Evolutionary conservation across 2,797 vertebrate species (phyloP), one percentile per base, ranked within the genome.

Genomic region (Chromobotia macracanthus): DNA sequence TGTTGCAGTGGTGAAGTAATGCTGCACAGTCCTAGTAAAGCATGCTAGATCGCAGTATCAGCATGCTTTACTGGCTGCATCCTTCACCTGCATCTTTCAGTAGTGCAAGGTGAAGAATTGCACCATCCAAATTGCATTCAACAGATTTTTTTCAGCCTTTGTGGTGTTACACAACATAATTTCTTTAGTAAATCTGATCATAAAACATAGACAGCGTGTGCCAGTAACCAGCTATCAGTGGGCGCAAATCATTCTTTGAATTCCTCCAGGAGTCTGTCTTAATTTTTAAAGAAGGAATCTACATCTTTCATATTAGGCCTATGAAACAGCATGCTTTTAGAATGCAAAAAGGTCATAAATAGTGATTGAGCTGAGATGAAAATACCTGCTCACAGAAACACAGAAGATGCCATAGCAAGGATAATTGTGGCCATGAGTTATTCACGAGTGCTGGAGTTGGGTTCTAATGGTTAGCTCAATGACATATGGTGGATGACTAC

Each of bases 401-500:
- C 83, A 77, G 82, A 83, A 86, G 66, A 48, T 82, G 70, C 60
- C 69, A 76, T 70, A 44, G 61, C 51, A 61, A n/a, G 31, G n/a
- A 46, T 58, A 81, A 73, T 87, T 88, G 72, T 88, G 80, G 79
- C 80, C 72, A 89, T 88, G 84, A 89, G 92, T 91, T 91, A 93
- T 95, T 93, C 89, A 93, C 82, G 28, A 93, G 89, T 89, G 87
- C 74, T 80, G 48, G 71, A 81, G 85, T 58, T 25, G 82, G 79
- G 84, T 88, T 90, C 76, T 58, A 85, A 82, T 28, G 44, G 88
- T 88, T 89, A 87, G 87, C 85, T 89, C 88, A 91, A 72, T 58
- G 92, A 81, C 94, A 95, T 95, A 95, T 92, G 93, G 92, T 88
- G 90, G 88, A 85, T 87, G 93, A 95, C 94, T 90, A 88, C 86